Percentiles rank a stretch among this genome's conserved stretches.
These are phyloP conservation scores for Harpagoxenus sublaevis DNA, from an alignment of 2,888 invertebrate species.

Conservation along the genomic window DNA sequence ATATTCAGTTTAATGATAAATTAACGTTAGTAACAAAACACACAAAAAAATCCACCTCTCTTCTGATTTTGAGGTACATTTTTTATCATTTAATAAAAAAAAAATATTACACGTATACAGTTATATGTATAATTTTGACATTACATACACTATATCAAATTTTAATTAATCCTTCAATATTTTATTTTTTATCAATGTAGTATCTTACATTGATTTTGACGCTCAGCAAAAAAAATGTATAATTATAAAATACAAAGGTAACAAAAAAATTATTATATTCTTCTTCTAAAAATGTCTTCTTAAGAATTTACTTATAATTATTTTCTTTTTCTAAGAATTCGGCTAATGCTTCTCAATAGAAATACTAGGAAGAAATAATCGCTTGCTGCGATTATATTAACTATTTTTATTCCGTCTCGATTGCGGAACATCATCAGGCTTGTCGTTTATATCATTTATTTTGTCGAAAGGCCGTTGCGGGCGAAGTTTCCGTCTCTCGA, in stretches of 20 bases:
- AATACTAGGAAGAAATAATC: neutral
- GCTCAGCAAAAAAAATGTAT: neutral
- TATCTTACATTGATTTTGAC: neutral
- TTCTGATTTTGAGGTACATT: neutral
- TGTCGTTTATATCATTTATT: neutral
- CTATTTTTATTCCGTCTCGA: neutral
- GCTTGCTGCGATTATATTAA: neutral
- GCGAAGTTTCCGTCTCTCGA: neutral
- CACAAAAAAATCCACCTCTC: neutral
- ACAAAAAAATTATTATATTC: neutral
- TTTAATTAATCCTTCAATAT: neutral
- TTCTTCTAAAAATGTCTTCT: neutral
- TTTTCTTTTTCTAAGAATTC: constrained; percentile 1
- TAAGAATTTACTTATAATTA: neutral
- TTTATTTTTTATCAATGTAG: neutral
- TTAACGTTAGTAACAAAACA: constrained; percentile 8
- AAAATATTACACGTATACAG: constrained; percentile 24
- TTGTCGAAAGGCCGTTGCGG: neutral
- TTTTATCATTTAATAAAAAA: constrained; percentile 9
- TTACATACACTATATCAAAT: neutral
- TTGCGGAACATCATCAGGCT: neutral
- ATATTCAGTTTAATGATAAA: neutral
- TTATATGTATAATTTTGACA: constrained; percentile 10
- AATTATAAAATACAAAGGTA: constrained; percentile 10
- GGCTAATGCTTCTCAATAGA: neutral